Conservation (phyloP, 2,113 vertebrate species). For the Scortum barcoo region DNA sequence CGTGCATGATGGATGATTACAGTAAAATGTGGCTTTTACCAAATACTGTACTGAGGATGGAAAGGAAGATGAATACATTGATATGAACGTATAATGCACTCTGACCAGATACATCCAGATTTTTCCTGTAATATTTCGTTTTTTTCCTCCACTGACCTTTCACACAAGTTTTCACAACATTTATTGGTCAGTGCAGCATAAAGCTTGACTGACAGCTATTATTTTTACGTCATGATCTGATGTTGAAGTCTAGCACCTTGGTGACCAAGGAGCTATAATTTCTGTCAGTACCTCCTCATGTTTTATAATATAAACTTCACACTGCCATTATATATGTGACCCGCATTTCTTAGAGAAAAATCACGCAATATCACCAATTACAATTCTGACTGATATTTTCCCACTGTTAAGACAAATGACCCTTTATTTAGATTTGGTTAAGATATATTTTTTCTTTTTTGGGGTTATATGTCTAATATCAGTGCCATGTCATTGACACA, state of each 20-base stretch:
- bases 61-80: neutral
- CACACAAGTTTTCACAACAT: neutral
- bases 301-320: neutral
- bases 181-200: neutral
- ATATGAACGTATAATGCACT: neutral
- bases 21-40: neutral
- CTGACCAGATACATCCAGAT: neutral
- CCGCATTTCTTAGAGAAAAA: neutral
- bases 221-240: neutral
- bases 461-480: neutral
- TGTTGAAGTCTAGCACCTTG: neutral
- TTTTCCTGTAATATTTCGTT: neutral
- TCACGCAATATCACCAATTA: neutral
- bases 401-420: neutral
- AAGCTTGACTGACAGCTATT: neutral
- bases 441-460: neutral
- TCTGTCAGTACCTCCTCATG: neutral
- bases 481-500: neutral
- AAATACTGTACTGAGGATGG: neutral
- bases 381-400: neutral
- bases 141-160: neutral
- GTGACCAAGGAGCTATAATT: neutral
- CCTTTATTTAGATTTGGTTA: neutral
- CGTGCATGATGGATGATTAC: constrained; percentile 18
- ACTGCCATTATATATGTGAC: neutral